phyloP scores from a whole-genome alignment of 2,797 vertebrate species.

The Micromesistius poutassou region DNA sequence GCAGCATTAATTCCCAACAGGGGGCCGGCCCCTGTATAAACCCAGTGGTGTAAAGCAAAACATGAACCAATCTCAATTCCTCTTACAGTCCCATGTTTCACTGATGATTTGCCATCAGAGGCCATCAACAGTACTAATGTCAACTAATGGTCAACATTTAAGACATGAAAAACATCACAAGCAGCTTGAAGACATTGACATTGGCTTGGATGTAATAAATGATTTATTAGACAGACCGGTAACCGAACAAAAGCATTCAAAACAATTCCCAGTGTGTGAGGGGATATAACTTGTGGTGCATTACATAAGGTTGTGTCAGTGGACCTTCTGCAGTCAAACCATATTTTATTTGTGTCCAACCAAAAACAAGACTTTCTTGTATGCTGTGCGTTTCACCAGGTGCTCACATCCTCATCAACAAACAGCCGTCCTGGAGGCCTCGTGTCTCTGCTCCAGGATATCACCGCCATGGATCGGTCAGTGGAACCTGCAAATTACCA shows the following conservation, averaged over 20 bases:
- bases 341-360: conserved; percentile 26
- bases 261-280: conserved; percentile 41
- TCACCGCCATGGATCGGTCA: conserved; percentile 9
- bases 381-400: conserved; percentile 60
- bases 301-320: conserved; percentile 34
- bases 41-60: neutral
- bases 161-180: neutral
- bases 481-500: conserved; percentile 50
- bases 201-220: conserved; percentile 16
- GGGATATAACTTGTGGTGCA: conserved; percentile 40
- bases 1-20: neutral
- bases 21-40: neutral
- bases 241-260: conserved; percentile 45
- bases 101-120: neutral
- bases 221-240: conserved; percentile 65
- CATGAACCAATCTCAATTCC: neutral
- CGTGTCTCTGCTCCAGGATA: conserved; percentile 33
- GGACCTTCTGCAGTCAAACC: conserved; percentile 21
- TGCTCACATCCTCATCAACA: conserved; percentile 43
- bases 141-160: neutral
- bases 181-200: neutral
- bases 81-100: conserved; percentile 22
- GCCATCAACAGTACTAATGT: neutral
- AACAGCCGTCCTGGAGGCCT: conserved; percentile 34
- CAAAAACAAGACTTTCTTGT: conserved; percentile 33